A percentile compares a stretch with the other conserved stretches of the same genome.
Evolutionary conservation across 2,797 vertebrate species (phyloP).

Genomic region (Tenualosa ilisha): DNA sequence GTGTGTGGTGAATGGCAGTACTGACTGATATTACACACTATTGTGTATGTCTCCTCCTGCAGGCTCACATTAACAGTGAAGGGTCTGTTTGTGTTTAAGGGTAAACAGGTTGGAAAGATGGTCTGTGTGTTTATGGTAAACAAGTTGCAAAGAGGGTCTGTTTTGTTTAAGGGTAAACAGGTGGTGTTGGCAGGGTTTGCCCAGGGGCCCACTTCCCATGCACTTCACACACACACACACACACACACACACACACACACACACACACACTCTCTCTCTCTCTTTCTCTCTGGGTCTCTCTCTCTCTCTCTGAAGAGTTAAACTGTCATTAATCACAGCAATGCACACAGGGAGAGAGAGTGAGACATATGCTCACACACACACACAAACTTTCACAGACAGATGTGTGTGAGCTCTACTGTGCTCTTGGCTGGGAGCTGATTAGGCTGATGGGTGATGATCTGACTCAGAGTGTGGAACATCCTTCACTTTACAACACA

Average conservation of each 20-base stretch:
- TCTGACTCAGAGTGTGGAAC: neutral
- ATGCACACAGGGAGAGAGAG: neutral
- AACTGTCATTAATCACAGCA: too few species aligned
- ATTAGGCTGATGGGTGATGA: neutral
- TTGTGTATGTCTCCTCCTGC: neutral
- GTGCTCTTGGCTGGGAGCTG: neutral
- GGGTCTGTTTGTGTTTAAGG: neutral
- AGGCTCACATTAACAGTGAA: neutral
- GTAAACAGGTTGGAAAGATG: neutral
- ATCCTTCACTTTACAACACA: too few species aligned
- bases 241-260: neutral
- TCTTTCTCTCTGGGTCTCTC: neutral
- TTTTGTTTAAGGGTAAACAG: slow-evolving; percentile 4
- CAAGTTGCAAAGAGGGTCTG: neutral
- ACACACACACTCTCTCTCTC: neutral
- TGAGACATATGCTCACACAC: neutral
- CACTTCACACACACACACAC: neutral
- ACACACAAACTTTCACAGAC: slow-evolving; percentile 38
- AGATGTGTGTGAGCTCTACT: slow-evolving; percentile 27
- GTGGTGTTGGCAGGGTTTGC: neutral
- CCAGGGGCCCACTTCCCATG: neutral
- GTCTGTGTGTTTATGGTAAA: neutral
- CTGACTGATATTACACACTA: neutral
- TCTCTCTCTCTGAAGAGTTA: too few species aligned
- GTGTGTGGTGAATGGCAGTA: neutral